These are phyloP conservation scores for Philopedon plagiatum DNA, from an alignment of 2,888 invertebrate genomes.

Conservation along the genomic window DNA sequence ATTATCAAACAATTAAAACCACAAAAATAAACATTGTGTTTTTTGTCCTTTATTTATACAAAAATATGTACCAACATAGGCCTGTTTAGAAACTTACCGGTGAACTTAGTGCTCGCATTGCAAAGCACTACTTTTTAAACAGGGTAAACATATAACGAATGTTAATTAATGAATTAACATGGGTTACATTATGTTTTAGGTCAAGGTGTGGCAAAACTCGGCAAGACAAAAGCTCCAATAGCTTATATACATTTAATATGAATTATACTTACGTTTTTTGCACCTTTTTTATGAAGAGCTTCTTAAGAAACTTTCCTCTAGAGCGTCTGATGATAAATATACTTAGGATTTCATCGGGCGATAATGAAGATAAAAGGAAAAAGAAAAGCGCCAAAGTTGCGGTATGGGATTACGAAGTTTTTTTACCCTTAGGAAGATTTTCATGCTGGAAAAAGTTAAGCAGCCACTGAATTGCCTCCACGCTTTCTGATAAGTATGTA, in stretches of 20 bases:
- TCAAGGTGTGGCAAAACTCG: too few relatives aligned
- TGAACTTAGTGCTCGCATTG: too few relatives aligned
- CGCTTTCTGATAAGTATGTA: background rate
- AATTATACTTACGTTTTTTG: background rate
- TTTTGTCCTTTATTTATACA: too few relatives aligned
- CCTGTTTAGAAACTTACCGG: too few relatives aligned
- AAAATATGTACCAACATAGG: too few relatives aligned
- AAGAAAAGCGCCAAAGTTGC: conserved; percentile 9
- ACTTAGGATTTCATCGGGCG: conserved; percentile 13
- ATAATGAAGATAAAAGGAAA: conserved; percentile 5
- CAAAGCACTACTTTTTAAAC: too few relatives aligned
- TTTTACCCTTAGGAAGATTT: conserved; percentile 7
- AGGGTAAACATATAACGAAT: too few relatives aligned
- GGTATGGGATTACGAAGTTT: conserved; percentile 6
- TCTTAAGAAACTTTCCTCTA: conserved; percentile 1
- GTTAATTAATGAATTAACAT: too few relatives aligned
- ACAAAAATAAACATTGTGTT: too few relatives aligned
- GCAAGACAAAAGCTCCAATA: too few relatives aligned
- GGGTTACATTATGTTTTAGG: too few relatives aligned
- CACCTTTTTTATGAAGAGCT: background rate
- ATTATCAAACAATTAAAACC: too few relatives aligned
- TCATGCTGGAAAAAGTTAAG: conserved; percentile 7
- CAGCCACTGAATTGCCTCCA: background rate
- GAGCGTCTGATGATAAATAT: conserved; percentile 5
- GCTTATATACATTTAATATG: background rate